A percentile compares a stretch with the other conserved stretches of the same genome.
Evolutionary conservation across 2,113 vertebrate species (phyloP).

Genomic region (Azemiops feae): DNA sequence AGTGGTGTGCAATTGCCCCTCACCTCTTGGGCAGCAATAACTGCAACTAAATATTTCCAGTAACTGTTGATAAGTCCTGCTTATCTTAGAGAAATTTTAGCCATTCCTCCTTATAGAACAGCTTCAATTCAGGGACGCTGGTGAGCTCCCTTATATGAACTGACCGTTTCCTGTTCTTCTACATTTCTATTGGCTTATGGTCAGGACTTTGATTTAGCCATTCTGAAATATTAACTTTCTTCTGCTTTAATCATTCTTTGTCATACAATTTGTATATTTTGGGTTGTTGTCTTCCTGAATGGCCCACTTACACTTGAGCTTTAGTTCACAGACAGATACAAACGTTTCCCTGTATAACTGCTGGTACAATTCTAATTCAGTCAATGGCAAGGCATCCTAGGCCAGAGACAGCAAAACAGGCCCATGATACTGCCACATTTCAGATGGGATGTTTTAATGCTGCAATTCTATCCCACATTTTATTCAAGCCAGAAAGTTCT

Average conservation of each 20-base stretch:
- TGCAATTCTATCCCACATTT: background rate
- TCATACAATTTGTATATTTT: background rate
- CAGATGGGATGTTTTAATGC: background rate
- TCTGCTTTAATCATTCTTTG: background rate
- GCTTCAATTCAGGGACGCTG: background rate
- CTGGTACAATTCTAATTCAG: background rate
- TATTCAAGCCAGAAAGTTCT: background rate
- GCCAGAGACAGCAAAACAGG: background rate
- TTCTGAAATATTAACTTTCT: background rate
- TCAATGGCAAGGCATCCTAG: background rate
- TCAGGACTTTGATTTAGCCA: background rate
- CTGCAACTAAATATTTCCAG: background rate
- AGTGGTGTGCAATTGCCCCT: background rate
- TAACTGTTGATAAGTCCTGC: background rate
- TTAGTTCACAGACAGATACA: background rate
- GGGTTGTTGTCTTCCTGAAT: background rate
- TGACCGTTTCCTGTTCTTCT: background rate
- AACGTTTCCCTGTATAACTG: background rate
- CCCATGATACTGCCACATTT: background rate
- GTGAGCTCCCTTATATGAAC: background rate
- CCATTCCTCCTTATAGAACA: background rate
- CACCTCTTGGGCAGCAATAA: background rate
- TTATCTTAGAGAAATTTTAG: background rate
- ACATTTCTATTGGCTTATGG: background rate
- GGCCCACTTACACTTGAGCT: background rate